Evolutionary conservation across 2,888 invertebrate genomes (phyloP), one percentile per base, ranked within the genome.

Genomic region (Nemapogon koenigi): DNA sequence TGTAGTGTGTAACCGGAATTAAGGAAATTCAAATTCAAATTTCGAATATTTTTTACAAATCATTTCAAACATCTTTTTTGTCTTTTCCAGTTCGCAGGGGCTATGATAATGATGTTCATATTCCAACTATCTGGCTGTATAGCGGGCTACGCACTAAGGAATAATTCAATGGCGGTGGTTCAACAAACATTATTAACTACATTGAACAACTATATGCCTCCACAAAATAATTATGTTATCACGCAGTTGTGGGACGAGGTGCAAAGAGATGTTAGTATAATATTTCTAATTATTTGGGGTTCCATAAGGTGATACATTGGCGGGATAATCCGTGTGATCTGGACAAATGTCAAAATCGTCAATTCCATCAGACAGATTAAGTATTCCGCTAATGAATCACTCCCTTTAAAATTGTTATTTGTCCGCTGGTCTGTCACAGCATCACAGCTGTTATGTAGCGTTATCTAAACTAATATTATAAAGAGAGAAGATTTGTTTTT

Each of bases 71-170:
- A 6, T 26, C 29, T 14, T 13, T 42, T 41, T 43, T n/a, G n/a
- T n/a, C 29, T 41, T 38, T 69, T 68, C 28, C 64, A 85, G 85
- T 92, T 90, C 57, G 82, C 83, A 6, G 75, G 80, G 0, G 63
- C 89, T 38, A 79, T 91, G 75, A 67, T 84, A 15, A 47, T 89
- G 29, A 84, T 91, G 48, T 89, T 91, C 55, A 73, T 91, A 38
- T 69, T 90, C 66, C 90, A 91, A 70, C 62, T 91, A 47, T 83
- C 89, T 0, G 91, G 84, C 4, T 91, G 91, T 51, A 88, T 91
- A 42, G 87, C 88, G 26, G 88, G 87, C 2, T 88, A 87, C 49
- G 84, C 83, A 2, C 59, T 88, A 42, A 70, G 82, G 38, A 62
- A 69, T 2, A 81, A 85, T 48, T 83, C 87, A 0, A 52, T 69